These are phyloP conservation scores for Acleris sparsana DNA, from an alignment of 2,888 invertebrate species.

Conservation along the genomic window DNA sequence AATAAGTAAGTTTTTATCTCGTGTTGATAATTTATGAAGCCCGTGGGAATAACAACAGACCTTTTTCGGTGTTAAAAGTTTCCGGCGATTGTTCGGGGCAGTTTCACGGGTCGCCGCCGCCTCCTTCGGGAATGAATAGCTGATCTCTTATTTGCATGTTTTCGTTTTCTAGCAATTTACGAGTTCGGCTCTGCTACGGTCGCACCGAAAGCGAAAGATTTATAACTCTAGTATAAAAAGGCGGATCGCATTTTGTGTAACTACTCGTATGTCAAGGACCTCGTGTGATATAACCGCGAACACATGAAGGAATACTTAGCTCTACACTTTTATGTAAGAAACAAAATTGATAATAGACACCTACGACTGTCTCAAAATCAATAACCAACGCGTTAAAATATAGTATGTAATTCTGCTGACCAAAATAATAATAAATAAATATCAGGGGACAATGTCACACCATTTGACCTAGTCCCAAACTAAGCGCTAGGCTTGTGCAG, in stretches of 20 bases:
- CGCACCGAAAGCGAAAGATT: slow-evolving; percentile 43
- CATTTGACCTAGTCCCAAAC: too few relatives aligned
- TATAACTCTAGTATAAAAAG: slow-evolving; percentile 44
- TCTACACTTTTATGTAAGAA: too few relatives aligned
- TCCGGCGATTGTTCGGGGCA: slow-evolving; percentile 29
- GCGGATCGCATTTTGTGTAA: background rate
- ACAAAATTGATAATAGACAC: too few relatives aligned
- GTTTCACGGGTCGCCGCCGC: slow-evolving; percentile 43
- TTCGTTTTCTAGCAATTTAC: slow-evolving; percentile 43
- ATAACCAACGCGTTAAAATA: too few relatives aligned
- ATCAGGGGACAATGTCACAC: too few relatives aligned
- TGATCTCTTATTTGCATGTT: slow-evolving; percentile 49
- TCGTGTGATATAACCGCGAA: too few relatives aligned
- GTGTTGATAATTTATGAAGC: slow-evolving; percentile 30
- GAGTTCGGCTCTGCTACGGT: slow-evolving; percentile 40
- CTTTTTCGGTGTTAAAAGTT: slow-evolving; percentile 31
- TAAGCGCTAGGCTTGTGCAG: too few relatives aligned
- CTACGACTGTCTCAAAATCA: too few relatives aligned
- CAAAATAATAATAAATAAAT: too few relatives aligned
- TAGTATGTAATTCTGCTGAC: too few relatives aligned
- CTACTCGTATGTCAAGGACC: too few relatives aligned
- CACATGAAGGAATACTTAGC: too few relatives aligned
- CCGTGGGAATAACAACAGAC: slow-evolving; percentile 21
- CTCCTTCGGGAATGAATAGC: slow-evolving; percentile 33
- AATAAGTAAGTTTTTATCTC: slow-evolving; percentile 13